Evolutionary conservation across 1,140 invertebrate genomes (phyloP).

Genomic region (Leptinotarsa defecta): DNA sequence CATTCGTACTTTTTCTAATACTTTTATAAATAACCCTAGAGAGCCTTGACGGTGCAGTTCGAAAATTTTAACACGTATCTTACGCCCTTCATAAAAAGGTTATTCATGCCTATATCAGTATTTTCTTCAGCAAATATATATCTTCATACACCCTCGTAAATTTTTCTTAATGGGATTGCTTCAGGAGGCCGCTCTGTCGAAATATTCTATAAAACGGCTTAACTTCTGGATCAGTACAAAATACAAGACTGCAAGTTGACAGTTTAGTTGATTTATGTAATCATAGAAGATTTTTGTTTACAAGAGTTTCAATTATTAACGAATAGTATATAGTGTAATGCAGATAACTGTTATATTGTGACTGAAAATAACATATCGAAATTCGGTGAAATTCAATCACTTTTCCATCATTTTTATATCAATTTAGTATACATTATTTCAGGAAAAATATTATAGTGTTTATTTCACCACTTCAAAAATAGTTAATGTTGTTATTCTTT

Average conservation of each 20-base stretch:
- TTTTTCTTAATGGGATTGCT: slow-evolving; percentile 25
- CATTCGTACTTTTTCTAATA: no score
- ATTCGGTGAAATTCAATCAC: neutral
- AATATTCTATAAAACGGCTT: slow-evolving; percentile 32
- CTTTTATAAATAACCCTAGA: no score
- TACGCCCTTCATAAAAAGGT: slow-evolving; percentile 14
- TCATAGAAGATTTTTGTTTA: neutral
- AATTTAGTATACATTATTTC: no score
- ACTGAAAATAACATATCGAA: neutral
- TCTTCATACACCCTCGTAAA: slow-evolving; percentile 21
- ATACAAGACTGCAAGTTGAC: slow-evolving; percentile 40
- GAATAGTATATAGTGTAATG: neutral
- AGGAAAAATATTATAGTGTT: no score
- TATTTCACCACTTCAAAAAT: no score
- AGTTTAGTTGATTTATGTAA: slow-evolving; percentile 17
- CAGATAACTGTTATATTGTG: neutral
- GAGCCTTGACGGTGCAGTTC: neutral
- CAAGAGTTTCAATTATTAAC: neutral
- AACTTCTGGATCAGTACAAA: slow-evolving; percentile 44
- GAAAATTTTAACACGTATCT: neutral
- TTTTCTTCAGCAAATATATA: slow-evolving; percentile 14
- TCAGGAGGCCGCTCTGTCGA: slow-evolving; percentile 38
- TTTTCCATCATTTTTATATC: no score
- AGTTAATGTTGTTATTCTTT: no score
- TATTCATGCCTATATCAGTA: slow-evolving; percentile 17